phyloP scores from a whole-genome alignment of 2,113 vertebrate species.

The Rhegmatorhina hoffmannsi region DNA sequence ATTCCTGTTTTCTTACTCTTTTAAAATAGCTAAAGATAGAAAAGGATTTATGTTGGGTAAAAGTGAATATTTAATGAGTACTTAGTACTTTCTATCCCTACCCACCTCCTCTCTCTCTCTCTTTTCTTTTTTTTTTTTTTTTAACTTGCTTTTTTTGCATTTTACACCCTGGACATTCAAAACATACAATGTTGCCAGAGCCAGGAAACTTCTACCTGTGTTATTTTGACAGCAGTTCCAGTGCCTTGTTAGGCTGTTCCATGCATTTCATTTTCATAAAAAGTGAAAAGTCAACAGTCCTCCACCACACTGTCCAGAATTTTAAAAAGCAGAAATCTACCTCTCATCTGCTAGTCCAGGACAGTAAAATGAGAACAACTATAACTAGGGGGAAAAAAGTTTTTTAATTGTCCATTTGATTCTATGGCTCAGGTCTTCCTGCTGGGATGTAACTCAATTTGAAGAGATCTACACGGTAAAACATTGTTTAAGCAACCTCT shows the following conservation, averaged over 20 bases:
- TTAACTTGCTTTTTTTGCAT: neutral
- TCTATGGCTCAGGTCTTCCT: neutral
- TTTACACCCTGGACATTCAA: neutral
- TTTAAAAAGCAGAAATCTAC: neutral
- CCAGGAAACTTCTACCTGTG: neutral
- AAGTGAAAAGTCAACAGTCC: neutral
- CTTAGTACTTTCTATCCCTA: neutral
- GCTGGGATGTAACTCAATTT: neutral
- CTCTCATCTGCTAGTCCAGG: neutral
- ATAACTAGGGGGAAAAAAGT: rapidly evolving
- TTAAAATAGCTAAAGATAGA: neutral
- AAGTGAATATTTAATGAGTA: neutral
- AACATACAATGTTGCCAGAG: neutral
- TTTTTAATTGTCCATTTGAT: neutral
- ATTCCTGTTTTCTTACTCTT: neutral
- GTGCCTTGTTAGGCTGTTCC: neutral
- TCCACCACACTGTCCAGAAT: neutral
- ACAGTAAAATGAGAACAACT: neutral
- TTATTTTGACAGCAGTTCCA: neutral
- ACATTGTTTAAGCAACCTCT: neutral
- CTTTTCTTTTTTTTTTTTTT: neutral
- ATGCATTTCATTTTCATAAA: neutral
- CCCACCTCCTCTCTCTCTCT: no score
- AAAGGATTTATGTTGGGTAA: neutral
- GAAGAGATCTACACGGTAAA: neutral